Conservation (phyloP, 2,888 invertebrate species). For the Ennomos quercinarius region DNA sequence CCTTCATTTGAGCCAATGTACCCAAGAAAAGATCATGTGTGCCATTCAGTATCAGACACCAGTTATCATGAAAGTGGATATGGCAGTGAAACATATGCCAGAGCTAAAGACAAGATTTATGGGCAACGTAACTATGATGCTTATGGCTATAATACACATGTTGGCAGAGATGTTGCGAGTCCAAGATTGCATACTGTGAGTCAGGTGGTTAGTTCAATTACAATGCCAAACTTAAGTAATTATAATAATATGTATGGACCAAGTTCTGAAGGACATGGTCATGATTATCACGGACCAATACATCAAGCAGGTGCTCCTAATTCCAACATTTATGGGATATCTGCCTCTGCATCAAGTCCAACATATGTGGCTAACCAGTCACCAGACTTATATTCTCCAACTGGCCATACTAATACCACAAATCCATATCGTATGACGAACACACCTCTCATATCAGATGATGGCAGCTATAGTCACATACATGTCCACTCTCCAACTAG, state of each 20-base stretch:
- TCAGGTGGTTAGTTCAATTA: constrained; percentile 78
- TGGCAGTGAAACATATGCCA: constrained; percentile 68
- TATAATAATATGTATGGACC: constrained; percentile 69
- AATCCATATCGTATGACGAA: constrained; percentile 82
- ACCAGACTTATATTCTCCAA: constrained; percentile 79
- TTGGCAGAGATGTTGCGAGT: constrained; percentile 65
- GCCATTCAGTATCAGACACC: constrained; percentile 64
- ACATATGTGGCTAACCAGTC: constrained; percentile 78
- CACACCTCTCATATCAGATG: constrained; percentile 78
- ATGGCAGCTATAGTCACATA: constrained; percentile 78
- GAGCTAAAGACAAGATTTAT: constrained; percentile 76
- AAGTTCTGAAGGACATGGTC: constrained; percentile 54
- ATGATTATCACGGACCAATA: constrained; percentile 62
- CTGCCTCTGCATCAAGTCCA: constrained; percentile 69
- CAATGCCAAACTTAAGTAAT: constrained; percentile 80
- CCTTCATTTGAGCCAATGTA: constrained; percentile 68
- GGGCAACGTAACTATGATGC: constrained; percentile 73
- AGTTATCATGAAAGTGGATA: constrained; percentile 75
- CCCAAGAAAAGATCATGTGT: constrained; percentile 68
- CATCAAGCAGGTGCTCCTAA: constrained; percentile 67
- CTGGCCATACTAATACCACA: constrained; percentile 79
- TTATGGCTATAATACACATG: constrained; percentile 75
- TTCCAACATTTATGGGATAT: constrained; percentile 70
- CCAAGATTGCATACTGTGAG: constrained; percentile 77
- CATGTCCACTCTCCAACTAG: constrained; percentile 75